Evolutionary conservation across 2,888 invertebrate genomes (phyloP).

Genomic region (Schizotus pectinicornis): DNA sequence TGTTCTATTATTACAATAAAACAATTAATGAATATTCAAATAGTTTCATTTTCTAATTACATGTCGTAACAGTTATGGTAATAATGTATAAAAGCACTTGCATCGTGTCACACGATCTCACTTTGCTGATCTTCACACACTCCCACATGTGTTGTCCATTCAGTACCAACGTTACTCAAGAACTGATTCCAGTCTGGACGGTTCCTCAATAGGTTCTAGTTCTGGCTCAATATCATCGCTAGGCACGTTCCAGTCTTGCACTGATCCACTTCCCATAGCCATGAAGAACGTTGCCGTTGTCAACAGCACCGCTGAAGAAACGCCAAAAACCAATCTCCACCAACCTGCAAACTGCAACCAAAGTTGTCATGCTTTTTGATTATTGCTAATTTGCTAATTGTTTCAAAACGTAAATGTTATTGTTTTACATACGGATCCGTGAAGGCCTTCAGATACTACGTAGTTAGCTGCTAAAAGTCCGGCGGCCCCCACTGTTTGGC

Average conservation of each 20-base stretch:
- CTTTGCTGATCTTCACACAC: conserved; percentile 1
- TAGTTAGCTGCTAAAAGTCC: conserved; percentile 65
- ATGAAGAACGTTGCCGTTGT: conserved; percentile 64
- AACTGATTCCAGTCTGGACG: conserved; percentile 54
- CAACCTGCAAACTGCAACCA: conserved; percentile 62
- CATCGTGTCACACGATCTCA: conserved; percentile 20
- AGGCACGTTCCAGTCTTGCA: conserved; percentile 65
- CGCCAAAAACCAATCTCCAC: conserved; percentile 66
- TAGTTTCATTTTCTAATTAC: conserved; percentile 34
- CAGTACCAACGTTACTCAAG: conserved; percentile 52
- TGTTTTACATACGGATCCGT: conserved; percentile 61
- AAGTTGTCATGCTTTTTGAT: background rate
- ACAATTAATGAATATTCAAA: conserved; percentile 35
- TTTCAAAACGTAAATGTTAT: background rate
- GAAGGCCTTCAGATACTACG: conserved; percentile 64
- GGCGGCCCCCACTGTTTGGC: conserved; percentile 65
- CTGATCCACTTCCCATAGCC: conserved; percentile 64
- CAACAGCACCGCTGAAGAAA: conserved; percentile 63
- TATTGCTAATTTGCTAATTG: background rate
- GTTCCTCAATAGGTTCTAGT: conserved; percentile 52
- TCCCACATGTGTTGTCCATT: conserved; percentile 37
- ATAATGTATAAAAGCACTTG: conserved; percentile 13
- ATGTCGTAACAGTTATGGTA: conserved; percentile 14
- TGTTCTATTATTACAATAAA: conserved; percentile 36
- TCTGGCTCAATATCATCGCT: conserved; percentile 49